Base-by-base conservation (phyloP, 23 tunicate species). In the Halocynthia roretzi region DNA sequence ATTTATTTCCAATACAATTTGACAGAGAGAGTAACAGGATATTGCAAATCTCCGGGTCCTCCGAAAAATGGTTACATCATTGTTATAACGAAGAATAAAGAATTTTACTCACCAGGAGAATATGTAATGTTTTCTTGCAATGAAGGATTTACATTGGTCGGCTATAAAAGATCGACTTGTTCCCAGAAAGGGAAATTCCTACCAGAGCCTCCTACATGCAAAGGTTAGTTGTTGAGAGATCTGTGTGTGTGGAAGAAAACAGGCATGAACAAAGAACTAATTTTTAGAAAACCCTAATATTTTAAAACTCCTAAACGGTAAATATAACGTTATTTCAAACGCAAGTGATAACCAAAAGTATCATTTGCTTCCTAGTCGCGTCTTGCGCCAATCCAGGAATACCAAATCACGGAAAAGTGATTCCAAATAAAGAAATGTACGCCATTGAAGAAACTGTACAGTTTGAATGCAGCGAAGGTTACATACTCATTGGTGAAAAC, bases 401-500 rank as follows among this genome's bases (percentile, higher is more conserved):
- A 51, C 81, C 81, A 6, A 31, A 64, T 9, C 64, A 77, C 71
- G 81, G 83, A 0, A 53, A 56, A n/a, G 9, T 53, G 5, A 18
- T 18, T 6, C 52, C 76, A 7, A 51, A 8, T 6, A 22, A 44
- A 44, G 21, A 22, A n/a, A 40, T 14, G 23, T 80, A 66, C 67
- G 75, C 60, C 15, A 50, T 80, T 56, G 75, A 69, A 51, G 51
- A 68, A 8, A 54, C n/a, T 7, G 66, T 80, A 6, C 7, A n/a
- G 5, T 80, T 80, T 20, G 8, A 53, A 10, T 80, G 83, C 7
- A 54, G 18, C 40, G 66, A 68, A 52, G 83, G 83, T 15, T 80
- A 68, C 40, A 15, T 7, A 53, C 7, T 53, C 8, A 52, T 68
- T 51, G 83, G 83, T 50, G 83, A 52, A 21, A 76, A 53, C 0